Conservation (phyloP, 2,888 invertebrate genomes). For the Arge pagana region DNA sequence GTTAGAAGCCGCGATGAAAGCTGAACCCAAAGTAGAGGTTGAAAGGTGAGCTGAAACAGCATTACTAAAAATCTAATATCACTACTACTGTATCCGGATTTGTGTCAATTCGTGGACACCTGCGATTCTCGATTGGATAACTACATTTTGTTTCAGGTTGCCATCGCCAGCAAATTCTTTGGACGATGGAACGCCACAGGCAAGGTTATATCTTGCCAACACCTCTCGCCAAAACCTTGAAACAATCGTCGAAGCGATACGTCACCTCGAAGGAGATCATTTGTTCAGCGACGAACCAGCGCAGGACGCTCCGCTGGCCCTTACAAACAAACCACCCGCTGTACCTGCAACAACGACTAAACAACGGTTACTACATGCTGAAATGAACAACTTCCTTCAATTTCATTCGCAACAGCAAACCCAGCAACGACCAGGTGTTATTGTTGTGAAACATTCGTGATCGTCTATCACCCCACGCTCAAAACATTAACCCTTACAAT, state of each 20-base stretch:
- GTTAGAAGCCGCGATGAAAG: slow-evolving; percentile 85
- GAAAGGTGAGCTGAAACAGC: slow-evolving; percentile 58
- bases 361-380: slow-evolving; percentile 61
- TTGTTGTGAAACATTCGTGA: slow-evolving; percentile 82
- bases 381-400: slow-evolving; percentile 68
- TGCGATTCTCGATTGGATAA: too few relatives aligned
- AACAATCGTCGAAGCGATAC: slow-evolving; percentile 97
- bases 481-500: slow-evolving; percentile 30
- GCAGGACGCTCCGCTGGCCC: slow-evolving; percentile 53
- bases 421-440: slow-evolving; percentile 82
- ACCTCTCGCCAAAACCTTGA: slow-evolving; percentile 94
- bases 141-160: slow-evolving; percentile 70
- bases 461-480: slow-evolving; percentile 52
- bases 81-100: too few relatives aligned
- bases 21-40: slow-evolving; percentile 81
- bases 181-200: slow-evolving; percentile 60
- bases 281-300: slow-evolving; percentile 78
- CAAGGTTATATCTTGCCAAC: slow-evolving; percentile 65
- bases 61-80: slow-evolving; percentile 29
- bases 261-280: slow-evolving; percentile 96
- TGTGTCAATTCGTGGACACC: too few relatives aligned
- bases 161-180: slow-evolving; percentile 61
- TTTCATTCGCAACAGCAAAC: slow-evolving; percentile 59
- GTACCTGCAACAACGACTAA: slow-evolving; percentile 45
- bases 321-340: slow-evolving; percentile 51